Evolutionary conservation across 2,113 vertebrate genomes (phyloP).

Genomic region (Arizona elegans): DNA sequence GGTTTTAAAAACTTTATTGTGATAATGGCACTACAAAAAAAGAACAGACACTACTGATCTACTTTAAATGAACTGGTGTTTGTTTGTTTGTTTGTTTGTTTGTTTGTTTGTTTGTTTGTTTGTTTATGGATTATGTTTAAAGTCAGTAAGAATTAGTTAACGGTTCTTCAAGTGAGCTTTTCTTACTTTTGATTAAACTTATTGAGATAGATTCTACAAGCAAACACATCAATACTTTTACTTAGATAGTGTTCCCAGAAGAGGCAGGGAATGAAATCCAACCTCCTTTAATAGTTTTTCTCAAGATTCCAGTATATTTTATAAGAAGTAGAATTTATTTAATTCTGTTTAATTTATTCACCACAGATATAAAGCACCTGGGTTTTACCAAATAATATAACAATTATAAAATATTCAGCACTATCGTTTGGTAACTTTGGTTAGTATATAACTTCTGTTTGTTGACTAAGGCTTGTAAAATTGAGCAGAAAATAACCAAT

Average conservation of each 20-base stretch:
- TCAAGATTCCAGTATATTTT: neutral
- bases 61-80: neutral
- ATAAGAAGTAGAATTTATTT: conserved; percentile 6
- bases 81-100: neutral
- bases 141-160: conserved; percentile 1
- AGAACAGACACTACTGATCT: neutral
- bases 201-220: neutral
- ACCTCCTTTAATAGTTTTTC: neutral
- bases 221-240: neutral
- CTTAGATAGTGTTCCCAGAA: neutral
- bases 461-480: neutral
- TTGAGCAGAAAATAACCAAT: conserved; percentile 42
- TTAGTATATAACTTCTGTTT: conserved; percentile 27
- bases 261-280: neutral
- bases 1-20: neutral
- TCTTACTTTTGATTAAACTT: conserved; percentile 6
- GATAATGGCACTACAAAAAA: neutral
- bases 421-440: neutral
- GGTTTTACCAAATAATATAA: neutral
- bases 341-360: neutral
- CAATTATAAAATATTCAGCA: conserved; percentile 16
- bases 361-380: conserved; percentile 3
- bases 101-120: neutral
- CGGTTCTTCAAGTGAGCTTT: neutral
- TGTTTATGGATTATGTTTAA: neutral